A percentile compares a stretch with the other conserved stretches of the same genome.
phyloP scores from a whole-genome alignment of 2,888 invertebrate species.

The Synergus gifuensis region DNA sequence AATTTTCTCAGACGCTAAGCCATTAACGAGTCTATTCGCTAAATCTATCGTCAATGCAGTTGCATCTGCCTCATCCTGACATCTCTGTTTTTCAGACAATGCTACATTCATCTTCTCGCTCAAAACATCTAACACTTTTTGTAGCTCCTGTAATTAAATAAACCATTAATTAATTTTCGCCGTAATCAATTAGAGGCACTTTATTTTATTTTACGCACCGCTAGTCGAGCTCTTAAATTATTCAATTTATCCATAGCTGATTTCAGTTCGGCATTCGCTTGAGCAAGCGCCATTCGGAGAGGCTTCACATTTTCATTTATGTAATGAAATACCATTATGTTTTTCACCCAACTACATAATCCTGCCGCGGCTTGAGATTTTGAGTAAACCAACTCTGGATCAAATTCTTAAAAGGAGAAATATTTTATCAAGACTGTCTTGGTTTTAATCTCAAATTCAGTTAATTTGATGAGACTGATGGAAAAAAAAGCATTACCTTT shows the following conservation, averaged over 20 bases:
- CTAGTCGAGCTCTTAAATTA: slow-evolving; percentile 86
- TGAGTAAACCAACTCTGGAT: slow-evolving; percentile 88
- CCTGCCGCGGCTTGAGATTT: slow-evolving; percentile 96
- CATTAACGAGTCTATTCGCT: slow-evolving; percentile 94
- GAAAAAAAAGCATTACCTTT: slow-evolving; percentile 70
- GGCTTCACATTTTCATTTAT: slow-evolving; percentile 96
- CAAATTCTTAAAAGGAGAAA: slow-evolving; percentile 83
- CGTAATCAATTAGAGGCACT: too few species aligned
- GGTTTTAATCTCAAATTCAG: too few species aligned
- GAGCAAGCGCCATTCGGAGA: slow-evolving; percentile 90
- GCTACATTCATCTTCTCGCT: slow-evolving; percentile 93
- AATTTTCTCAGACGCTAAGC: slow-evolving; percentile 94
- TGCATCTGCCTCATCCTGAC: slow-evolving; percentile 95
- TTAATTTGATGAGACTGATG: too few species aligned
- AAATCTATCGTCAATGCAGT: slow-evolving; percentile 93
- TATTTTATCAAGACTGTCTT: background rate
- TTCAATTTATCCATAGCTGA: slow-evolving; percentile 89
- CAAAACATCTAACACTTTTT: slow-evolving; percentile 87
- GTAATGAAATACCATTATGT: slow-evolving; percentile 93
- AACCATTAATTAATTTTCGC: too few species aligned
- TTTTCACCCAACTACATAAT: slow-evolving; percentile 96
- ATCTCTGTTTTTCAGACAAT: slow-evolving; percentile 90
- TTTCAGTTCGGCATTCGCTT: slow-evolving; percentile 90
- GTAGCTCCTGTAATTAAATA: slow-evolving; percentile 81
- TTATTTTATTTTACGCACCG: slow-evolving; percentile 74